A percentile compares a stretch with the other conserved stretches of the same genome.
phyloP scores from a whole-genome alignment of 2,113 vertebrate species.

The Pogona vitticeps region DNA sequence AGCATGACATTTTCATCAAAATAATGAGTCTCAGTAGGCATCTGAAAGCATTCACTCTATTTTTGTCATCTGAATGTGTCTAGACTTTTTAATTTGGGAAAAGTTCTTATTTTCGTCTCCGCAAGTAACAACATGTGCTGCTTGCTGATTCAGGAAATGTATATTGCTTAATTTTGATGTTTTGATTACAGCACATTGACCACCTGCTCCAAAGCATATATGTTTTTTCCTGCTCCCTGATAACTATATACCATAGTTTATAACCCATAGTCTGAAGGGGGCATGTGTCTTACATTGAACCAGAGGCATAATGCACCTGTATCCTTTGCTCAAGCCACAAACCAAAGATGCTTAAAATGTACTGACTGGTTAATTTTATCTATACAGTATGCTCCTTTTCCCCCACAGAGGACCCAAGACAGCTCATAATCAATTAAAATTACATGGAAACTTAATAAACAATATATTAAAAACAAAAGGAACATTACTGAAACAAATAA shows the following conservation, averaged over 20 bases:
- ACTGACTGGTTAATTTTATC: too few species aligned
- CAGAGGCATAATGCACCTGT: too few species aligned
- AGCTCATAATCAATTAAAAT: too few species aligned
- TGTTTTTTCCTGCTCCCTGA: not conserved
- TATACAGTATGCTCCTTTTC: too few species aligned
- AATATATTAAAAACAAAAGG: too few species aligned
- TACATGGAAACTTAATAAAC: too few species aligned
- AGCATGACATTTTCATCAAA: not conserved
- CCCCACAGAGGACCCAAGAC: too few species aligned
- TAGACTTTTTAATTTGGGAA: not conserved
- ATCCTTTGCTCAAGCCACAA: too few species aligned
- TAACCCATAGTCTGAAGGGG: not conserved
- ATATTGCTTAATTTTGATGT: not conserved
- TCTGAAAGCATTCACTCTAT: not conserved
- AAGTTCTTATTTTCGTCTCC: too few species aligned
- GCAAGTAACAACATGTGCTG: not conserved
- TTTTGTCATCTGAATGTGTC: not conserved
- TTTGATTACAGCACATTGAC: not conserved
- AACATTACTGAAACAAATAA: too few species aligned
- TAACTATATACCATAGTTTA: not conserved
- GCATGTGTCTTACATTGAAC: too few species aligned
- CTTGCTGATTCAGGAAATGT: not conserved
- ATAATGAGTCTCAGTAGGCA: not conserved
- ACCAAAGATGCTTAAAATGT: too few species aligned
- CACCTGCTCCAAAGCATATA: constrained; percentile 1